Base-by-base conservation (phyloP, 2,888 invertebrate genomes). In the Nipponacmea schrenckii region DNA sequence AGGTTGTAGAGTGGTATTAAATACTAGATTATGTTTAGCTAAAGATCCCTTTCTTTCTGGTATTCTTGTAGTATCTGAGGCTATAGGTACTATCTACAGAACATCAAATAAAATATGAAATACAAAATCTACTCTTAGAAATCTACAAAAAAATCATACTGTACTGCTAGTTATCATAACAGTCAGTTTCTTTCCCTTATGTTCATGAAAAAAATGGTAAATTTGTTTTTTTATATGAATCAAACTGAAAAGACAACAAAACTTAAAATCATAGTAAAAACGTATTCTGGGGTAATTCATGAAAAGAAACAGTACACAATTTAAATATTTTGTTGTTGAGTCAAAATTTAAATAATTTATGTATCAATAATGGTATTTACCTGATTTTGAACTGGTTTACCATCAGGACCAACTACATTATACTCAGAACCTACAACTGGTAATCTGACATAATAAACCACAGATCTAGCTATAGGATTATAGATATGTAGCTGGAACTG, bases 401-500 rank as follows among this genome's bases (percentile, higher is more conserved):
- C 81, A 67, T 76, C 67, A 17, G 73, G 75, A 31, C 76, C 77
- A 39, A 56, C 65, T 0, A 84, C 80, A 31, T 65, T 73, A 70
- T 77, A 84, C 2, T 70, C 73, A 26, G 48, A 71, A 20, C 78
- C 81, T 17, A 77, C 65, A 2, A 91, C 90, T 0, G 92, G 92
- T 0, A 92, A 72, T 1, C 91, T 87, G 0, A 88, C 92, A 84
- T 91, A 91, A 75, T 84, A 80, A 2, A 70, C 89, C 0, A 91
- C 90, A 77, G 89, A 88, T 50, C 90, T 92, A 2, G 93, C 93
- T 39, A 95, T 83, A 0, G 96, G 95, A 89, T 97, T 97, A 87
- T 96, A 96, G 0, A 95, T 84, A 0, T 94, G 94, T 0, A 96
- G 92, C 7, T 93, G 91, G 84, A 96, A 94, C 70, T 91, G 77